These are phyloP conservation scores for Pentalonia nigronervosa DNA, from an alignment of 1,140 invertebrate species.

Conservation along the genomic window DNA sequence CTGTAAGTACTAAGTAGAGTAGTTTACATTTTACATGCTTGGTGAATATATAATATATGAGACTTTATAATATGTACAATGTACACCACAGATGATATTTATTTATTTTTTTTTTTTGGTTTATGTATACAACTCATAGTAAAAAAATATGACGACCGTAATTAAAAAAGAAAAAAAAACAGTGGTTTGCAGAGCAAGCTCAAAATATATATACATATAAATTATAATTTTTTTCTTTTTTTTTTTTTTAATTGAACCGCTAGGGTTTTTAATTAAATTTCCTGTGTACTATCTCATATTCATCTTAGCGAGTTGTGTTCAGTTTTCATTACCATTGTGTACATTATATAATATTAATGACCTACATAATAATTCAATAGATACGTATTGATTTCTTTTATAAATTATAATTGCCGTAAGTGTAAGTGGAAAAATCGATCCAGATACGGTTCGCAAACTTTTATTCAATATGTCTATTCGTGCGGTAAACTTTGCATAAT, in stretches of 20 bases:
- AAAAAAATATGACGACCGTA: background rate
- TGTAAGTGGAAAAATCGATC: constrained; percentile 23
- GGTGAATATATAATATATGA: background rate
- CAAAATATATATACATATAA: background rate
- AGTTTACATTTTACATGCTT: background rate
- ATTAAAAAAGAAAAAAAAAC: background rate
- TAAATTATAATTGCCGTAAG: background rate
- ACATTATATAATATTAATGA: background rate
- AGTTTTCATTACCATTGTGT: background rate
- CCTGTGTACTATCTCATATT: background rate
- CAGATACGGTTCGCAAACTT: background rate
- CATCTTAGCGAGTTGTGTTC: background rate
- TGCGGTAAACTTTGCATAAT: constrained; percentile 1
- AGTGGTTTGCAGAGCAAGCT: background rate
- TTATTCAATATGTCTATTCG: background rate
- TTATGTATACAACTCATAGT: background rate
- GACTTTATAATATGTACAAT: background rate
- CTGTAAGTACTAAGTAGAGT: background rate
- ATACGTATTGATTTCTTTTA: background rate
- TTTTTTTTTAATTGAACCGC: background rate
- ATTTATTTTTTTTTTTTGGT: background rate
- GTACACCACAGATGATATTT: background rate
- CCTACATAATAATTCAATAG: constrained; percentile 11
- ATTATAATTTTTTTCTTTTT: background rate
- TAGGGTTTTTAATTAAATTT: constrained; percentile 21